Evolutionary conservation across 2,888 invertebrate genomes (phyloP).

Genomic region (Mongoloraphidia duomilia): DNA sequence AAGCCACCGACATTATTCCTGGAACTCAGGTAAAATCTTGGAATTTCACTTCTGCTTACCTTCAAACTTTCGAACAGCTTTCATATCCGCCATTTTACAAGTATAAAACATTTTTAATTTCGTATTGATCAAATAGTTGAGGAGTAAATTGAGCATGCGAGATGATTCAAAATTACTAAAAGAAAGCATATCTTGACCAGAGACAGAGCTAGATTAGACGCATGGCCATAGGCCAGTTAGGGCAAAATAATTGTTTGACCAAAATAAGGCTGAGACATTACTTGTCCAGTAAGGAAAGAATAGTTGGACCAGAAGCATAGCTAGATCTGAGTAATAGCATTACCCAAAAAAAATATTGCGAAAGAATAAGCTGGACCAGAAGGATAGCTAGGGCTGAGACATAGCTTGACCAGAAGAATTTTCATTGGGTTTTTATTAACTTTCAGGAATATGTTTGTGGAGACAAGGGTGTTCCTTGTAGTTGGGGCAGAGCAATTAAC

Average conservation of each 20-base stretch:
- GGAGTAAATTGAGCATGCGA: too few relatives aligned
- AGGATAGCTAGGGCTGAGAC: neutral
- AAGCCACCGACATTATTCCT: slow-evolving; percentile 53
- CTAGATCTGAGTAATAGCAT: too few relatives aligned
- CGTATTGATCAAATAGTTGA: too few relatives aligned
- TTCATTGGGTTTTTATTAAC: slow-evolving; percentile 3
- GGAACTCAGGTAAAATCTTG: slow-evolving; percentile 43
- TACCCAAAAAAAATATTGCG: neutral
- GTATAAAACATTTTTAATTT: too few relatives aligned
- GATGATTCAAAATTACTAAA: too few relatives aligned
- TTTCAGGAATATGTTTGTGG: slow-evolving; percentile 53
- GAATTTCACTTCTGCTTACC: neutral
- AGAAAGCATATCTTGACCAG: too few relatives aligned
- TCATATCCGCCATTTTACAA: too few relatives aligned
- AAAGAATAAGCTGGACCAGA: neutral
- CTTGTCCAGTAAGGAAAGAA: too few relatives aligned
- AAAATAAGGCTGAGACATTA: too few relatives aligned
- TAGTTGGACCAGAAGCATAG: too few relatives aligned
- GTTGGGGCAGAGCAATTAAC: slow-evolving; percentile 58
- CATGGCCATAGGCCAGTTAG: neutral
- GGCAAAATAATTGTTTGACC: too few relatives aligned
- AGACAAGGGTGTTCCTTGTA: slow-evolving; percentile 48
- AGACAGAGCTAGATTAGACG: too few relatives aligned
- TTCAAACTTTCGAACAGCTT: neutral
- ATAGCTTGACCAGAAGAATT: neutral